Evolutionary conservation across 2,888 invertebrate species (phyloP), one percentile per base, ranked within the genome.

Genomic region (Xestobium rufovillosum): DNA sequence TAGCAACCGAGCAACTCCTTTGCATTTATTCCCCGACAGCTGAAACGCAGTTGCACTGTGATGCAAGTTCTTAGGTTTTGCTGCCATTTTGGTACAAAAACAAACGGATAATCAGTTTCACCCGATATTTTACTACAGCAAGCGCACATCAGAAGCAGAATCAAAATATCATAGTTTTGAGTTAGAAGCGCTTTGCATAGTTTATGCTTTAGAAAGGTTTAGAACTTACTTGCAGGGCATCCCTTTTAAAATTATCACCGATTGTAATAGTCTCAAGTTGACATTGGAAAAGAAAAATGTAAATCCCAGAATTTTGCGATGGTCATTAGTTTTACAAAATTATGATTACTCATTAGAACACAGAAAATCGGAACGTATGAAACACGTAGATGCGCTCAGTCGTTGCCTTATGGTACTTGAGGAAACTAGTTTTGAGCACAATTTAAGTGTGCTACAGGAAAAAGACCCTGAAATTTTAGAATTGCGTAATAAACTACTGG

Each of bases 221-320:
- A 38, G 48, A 3, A 38, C 48, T 11, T n/a, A n/a, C n/a, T n/a
- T n/a, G n/a, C n/a, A n/a, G n/a, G n/a, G n/a, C n/a, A n/a, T n/a
- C n/a, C n/a, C 55, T 54, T 54, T 58, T 41, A 52, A 44, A 36
- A 48, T 56, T 3, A 38, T 56, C 2, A 57, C 55, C 0, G 57
- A 56, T 34, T 57, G 53, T 34, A 43, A 46, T 14, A 42, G 45
- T 6, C 19, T 52, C n/a, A 38, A 41, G 1, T 11, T 43, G n/a
- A 39, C 45, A 4, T n/a, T 49, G 8, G 36, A 29, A 10, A 37
- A 51, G 17, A 39, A 44, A 26, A 14, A 41, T 3, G 11, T 48
- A 11, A 48, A 47, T 35, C 45, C 44, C 2, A 12, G 34, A 3
- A 47, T 43, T 36, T 12, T 10, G 14, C 12, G 44, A 6, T 45